phyloP scores from a whole-genome alignment of 2,113 vertebrate genomes.

The Zosterops borbonicus region DNA sequence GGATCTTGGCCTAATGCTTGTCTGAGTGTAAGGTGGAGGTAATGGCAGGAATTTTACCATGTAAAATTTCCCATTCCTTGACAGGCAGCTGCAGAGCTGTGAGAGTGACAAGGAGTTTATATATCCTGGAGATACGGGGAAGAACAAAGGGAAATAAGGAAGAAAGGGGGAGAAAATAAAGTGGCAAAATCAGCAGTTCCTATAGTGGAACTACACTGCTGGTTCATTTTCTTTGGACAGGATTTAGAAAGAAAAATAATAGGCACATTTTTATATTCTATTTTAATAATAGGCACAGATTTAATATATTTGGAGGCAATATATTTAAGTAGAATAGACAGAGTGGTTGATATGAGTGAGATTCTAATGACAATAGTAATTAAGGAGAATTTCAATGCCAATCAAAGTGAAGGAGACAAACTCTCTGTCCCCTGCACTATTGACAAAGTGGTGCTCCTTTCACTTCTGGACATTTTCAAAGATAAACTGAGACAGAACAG shows the following conservation, averaged over 20 bases:
- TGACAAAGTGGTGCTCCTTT: neutral
- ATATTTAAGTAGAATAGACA: neutral
- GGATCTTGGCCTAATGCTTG: neutral
- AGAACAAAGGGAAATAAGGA: neutral
- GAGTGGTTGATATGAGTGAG: neutral
- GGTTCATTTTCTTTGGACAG: neutral
- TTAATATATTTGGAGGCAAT: neutral
- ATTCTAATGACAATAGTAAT: neutral
- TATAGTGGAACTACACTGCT: neutral
- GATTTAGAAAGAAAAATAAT: slow-evolving; percentile 35
- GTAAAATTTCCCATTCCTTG: neutral
- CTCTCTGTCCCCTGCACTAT: neutral
- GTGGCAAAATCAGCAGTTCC: neutral
- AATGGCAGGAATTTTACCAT: neutral
- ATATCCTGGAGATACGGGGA: neutral
- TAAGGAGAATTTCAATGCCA: neutral
- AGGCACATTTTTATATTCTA: neutral
- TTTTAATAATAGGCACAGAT: too few relatives aligned
- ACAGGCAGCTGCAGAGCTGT: neutral
- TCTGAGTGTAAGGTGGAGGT: neutral
- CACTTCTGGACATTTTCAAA: neutral
- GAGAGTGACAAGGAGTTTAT: neutral
- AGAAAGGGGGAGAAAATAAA: neutral
- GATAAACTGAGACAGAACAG: neutral
- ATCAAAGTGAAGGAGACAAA: neutral